Evolutionary conservation across 1,140 invertebrate species (phyloP).

Genomic region (Drosophila sproati): DNA sequence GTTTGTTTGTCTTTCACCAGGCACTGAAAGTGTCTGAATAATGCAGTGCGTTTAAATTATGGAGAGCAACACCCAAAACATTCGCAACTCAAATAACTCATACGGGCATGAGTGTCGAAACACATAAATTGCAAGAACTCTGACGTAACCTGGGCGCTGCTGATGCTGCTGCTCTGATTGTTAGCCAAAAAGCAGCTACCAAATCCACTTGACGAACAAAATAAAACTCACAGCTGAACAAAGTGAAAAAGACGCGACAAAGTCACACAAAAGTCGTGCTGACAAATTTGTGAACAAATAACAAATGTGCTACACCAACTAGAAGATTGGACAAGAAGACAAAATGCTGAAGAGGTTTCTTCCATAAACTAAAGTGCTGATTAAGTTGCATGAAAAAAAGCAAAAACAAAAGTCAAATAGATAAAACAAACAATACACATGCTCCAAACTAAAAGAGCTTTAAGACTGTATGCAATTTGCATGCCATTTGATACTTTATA

Average conservation of each 20-base stretch:
- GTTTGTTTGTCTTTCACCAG: constrained; percentile 3
- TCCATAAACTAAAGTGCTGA: constrained; percentile 9
- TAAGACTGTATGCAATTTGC: constrained; percentile 49
- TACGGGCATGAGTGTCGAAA: constrained; percentile 12
- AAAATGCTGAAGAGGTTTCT: constrained; percentile 4
- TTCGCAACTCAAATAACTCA: constrained; percentile 6
- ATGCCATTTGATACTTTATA: constrained; percentile 60
- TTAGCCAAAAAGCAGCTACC: constrained; percentile 49
- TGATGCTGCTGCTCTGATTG: constrained; percentile 26
- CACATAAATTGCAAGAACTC: constrained; percentile 46
- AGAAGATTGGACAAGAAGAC: constrained; percentile 15
- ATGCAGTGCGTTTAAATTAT: constrained; percentile 36
- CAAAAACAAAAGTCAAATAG: background rate
- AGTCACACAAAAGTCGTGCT: constrained; percentile 65
- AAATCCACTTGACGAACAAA: constrained; percentile 54
- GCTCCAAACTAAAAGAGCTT: constrained; percentile 7
- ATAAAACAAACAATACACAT: too few relatives aligned
- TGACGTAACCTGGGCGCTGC: constrained; percentile 26
- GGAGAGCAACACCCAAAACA: background rate
- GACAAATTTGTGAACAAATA: constrained; percentile 68
- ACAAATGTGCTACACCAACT: constrained; percentile 51
- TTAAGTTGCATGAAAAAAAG: constrained; percentile 32
- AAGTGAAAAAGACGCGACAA: constrained; percentile 48
- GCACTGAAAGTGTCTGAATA: constrained; percentile 33
- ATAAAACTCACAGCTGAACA: constrained; percentile 36